A percentile compares a stretch with the other conserved stretches of the same genome.
phyloP scores from a whole-genome alignment of 1,140 invertebrate genomes.

The Zaprionus tsacasi region DNA sequence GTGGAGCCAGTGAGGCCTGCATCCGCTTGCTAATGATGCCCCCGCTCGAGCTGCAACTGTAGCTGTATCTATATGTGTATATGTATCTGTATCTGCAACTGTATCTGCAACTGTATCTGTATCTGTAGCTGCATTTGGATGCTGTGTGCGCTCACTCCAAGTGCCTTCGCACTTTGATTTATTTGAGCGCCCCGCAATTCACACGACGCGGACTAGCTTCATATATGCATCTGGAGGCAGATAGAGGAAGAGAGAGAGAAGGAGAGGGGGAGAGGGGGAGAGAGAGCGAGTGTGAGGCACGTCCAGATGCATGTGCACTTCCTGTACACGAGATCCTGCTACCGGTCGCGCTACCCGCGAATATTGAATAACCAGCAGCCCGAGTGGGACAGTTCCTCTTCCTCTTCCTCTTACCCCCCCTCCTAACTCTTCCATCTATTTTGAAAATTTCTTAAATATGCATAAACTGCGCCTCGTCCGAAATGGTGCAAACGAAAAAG shows the following conservation, averaged over 20 bases:
- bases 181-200: conserved; percentile 69
- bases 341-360: conserved; percentile 63
- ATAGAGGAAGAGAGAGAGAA: too few relatives aligned
- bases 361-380: conserved; percentile 72
- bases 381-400: conserved; percentile 26
- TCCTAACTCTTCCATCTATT: conserved; percentile 10
- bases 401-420: neutral
- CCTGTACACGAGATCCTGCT: conserved; percentile 47
- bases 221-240: conserved; percentile 31
- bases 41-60: conserved; percentile 24
- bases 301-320: conserved; percentile 50
- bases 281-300: neutral
- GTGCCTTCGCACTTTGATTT: conserved; percentile 69
- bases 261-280: too few relatives aligned
- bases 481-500: conserved; percentile 68
- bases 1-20: conserved; percentile 67
- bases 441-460: conserved; percentile 57
- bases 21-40: conserved; percentile 77
- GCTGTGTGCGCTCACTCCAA: conserved; percentile 23
- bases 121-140: conserved; percentile 5
- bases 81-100: conserved; percentile 19
- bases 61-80: conserved; percentile 12
- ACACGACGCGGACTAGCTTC: conserved; percentile 47
- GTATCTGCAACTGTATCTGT: conserved; percentile 9
- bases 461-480: conserved; percentile 60